Conservation (phyloP, 2,113 vertebrate species). For the Pachypanchax playfairii region DNA sequence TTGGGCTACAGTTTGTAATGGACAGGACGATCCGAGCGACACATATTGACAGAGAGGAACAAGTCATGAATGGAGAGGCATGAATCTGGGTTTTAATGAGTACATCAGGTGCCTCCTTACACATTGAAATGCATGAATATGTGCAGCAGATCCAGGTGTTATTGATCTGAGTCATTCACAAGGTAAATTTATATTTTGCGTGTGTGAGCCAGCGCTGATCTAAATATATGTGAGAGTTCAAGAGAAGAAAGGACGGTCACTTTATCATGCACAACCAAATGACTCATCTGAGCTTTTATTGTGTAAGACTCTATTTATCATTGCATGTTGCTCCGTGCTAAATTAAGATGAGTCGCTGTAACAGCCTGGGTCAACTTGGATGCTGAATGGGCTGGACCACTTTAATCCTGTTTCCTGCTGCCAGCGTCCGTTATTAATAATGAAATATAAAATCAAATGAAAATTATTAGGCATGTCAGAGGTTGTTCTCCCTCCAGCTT, state of each 20-base stretch:
- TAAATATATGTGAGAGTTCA: conserved; percentile 31
- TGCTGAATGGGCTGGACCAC: not conserved
- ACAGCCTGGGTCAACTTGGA: conserved; percentile 6
- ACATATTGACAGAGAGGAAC: conserved; percentile 7
- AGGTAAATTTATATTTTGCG: conserved; percentile 12
- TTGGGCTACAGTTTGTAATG: conserved; percentile 19
- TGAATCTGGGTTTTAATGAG: conserved; percentile 37
- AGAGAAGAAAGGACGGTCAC: conserved; percentile 18
- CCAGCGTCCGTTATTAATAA: conserved; percentile 11
- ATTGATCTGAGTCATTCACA: conserved; percentile 31
- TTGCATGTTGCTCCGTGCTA: conserved; percentile 31
- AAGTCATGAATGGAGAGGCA: conserved; percentile 4
- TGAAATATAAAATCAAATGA: conserved; percentile 13
- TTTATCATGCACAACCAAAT: conserved; percentile 43
- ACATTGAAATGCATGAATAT: conserved; percentile 43
- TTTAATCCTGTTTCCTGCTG: conserved; percentile 24
- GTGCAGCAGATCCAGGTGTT: conserved; percentile 20
- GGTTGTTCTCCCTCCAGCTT: not conserved
- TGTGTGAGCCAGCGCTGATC: conserved; percentile 13
- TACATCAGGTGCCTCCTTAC: conserved; percentile 24
- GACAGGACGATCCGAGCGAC: not conserved
- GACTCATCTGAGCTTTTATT: conserved; percentile 45
- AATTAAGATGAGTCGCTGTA: not conserved
- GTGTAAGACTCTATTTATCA: conserved; percentile 49
- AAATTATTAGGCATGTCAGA: conserved; percentile 2